Conservation (phyloP, 2,797 vertebrate species). For the Paratrypauchen microcephalus region DNA sequence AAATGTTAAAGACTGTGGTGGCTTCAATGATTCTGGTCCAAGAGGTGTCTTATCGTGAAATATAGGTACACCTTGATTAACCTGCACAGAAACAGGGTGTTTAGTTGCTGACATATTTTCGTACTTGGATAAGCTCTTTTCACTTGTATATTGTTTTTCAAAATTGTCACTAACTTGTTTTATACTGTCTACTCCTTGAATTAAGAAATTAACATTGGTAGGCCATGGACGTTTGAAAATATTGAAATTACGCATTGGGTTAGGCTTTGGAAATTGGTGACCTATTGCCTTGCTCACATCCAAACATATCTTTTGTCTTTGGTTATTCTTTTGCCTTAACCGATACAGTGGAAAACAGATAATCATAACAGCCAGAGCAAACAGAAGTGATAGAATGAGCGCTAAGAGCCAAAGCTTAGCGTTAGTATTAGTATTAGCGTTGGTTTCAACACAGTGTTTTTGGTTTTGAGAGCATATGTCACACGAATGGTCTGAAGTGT, state of each 20-base stretch:
- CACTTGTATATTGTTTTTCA: conserved; percentile 17
- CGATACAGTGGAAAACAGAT: conserved; percentile 42
- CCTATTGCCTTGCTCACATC: conserved; percentile 31
- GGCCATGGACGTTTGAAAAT: conserved; percentile 42
- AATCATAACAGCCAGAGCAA: conserved; percentile 43
- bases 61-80: conserved; percentile 10
- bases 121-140: conserved; percentile 18
- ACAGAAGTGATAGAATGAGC: conserved; percentile 54
- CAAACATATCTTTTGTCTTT: conserved; percentile 42
- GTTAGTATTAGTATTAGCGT: conserved; percentile 14
- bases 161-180: conserved; percentile 34
- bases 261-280: background rate
- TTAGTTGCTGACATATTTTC: conserved; percentile 19
- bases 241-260: conserved; percentile 43
- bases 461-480: conserved; percentile 55
- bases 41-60: conserved; percentile 27
- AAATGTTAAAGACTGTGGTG: conserved; percentile 62
- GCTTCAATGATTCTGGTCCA: conserved; percentile 41
- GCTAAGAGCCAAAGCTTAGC: conserved; percentile 68
- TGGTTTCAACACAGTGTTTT: conserved; percentile 44
- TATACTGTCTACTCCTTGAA: conserved; percentile 20
- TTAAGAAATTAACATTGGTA: conserved; percentile 13
- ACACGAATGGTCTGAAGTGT: conserved; percentile 61
- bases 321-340: conserved; percentile 26
- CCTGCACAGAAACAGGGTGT: conserved; percentile 25